These are phyloP conservation scores for Antheraea pernyi DNA, from an alignment of 1,140 invertebrate genomes.

Conservation along the genomic window DNA sequence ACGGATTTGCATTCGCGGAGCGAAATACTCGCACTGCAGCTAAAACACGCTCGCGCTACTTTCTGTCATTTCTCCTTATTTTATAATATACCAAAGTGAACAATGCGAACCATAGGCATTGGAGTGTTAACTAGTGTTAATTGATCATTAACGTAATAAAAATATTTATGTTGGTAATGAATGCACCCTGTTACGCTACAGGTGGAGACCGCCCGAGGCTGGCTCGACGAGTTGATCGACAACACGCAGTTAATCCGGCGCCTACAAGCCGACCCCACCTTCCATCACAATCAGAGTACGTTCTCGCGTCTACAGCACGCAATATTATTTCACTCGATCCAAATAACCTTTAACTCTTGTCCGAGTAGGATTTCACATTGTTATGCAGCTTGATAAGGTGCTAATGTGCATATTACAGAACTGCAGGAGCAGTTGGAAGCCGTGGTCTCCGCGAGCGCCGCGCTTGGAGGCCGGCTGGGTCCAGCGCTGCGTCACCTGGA, in stretches of 20 bases:
- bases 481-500: conserved; percentile 69
- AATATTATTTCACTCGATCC: too few species aligned
- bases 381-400: too few species aligned
- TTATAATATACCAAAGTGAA: too few species aligned
- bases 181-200: conserved; percentile 35
- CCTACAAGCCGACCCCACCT: conserved; percentile 80
- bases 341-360: too few species aligned
- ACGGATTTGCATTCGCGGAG: too few species aligned
- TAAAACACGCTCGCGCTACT: too few species aligned
- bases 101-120: too few species aligned
- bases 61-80: too few species aligned
- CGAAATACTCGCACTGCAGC: too few species aligned
- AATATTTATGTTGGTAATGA: neutral
- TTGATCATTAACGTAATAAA: too few species aligned
- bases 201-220: conserved; percentile 77
- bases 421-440: conserved; percentile 80
- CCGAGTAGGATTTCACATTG: too few species aligned
- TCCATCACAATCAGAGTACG: conserved; percentile 79
- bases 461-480: conserved; percentile 56
- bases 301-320: conserved; percentile 7
- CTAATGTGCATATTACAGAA: conserved; percentile 56
- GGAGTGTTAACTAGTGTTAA: too few species aligned
- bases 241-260: conserved; percentile 78
- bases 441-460: conserved; percentile 51
- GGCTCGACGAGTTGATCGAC: conserved; percentile 75